A percentile compares a stretch with the other conserved stretches of the same genome.
phyloP scores from a whole-genome alignment of 1,140 invertebrate genomes.

The Trypoxylus dichotomus region DNA sequence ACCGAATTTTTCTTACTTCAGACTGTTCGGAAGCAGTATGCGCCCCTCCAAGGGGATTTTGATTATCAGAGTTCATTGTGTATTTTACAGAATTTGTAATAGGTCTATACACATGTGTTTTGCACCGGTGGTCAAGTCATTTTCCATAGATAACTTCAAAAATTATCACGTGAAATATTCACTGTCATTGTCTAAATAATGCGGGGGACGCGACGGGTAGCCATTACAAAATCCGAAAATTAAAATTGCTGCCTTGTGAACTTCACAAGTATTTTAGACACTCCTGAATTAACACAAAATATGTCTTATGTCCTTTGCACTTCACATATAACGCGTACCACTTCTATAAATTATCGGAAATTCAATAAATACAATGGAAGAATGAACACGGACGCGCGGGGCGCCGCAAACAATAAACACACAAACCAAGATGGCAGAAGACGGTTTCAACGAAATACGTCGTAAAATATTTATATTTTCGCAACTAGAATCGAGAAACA shows the following conservation, averaged over 20 bases:
- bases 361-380: constrained; percentile 40
- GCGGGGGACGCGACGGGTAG: constrained; percentile 66
- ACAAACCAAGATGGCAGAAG: constrained; percentile 48
- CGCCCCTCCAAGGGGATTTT: constrained; percentile 58
- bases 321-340: not conserved
- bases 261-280: not conserved
- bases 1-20: constrained; percentile 53
- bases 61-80: constrained; percentile 59
- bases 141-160: constrained; percentile 55
- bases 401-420: constrained; percentile 52
- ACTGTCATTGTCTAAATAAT: constrained; percentile 61
- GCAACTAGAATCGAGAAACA: not conserved
- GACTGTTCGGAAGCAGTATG: constrained; percentile 57
- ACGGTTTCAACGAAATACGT: constrained; percentile 4
- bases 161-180: constrained; percentile 56
- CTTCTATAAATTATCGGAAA: constrained; percentile 25
- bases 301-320: not conserved
- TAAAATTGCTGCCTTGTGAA: not conserved
- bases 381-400: constrained; percentile 44
- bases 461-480: not conserved
- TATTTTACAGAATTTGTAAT: constrained; percentile 11
- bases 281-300: constrained; percentile 20
- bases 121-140: constrained; percentile 43
- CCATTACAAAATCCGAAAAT: constrained; percentile 57
- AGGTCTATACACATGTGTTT: not conserved